Base-by-base conservation (phyloP, 2,113 vertebrate genomes). In the Solea senegalensis region DNA sequence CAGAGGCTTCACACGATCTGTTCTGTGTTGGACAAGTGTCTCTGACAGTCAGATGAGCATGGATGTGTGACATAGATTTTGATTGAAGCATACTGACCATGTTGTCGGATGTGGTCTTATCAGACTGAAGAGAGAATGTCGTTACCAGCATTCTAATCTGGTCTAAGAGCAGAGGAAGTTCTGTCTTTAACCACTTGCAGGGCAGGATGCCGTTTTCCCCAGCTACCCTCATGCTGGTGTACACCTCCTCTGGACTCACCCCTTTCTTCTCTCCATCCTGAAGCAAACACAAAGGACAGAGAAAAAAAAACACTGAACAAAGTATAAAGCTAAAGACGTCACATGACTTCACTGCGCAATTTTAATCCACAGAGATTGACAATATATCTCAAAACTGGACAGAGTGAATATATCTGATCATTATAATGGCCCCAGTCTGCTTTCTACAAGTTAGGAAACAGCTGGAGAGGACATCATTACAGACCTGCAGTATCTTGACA, bases 131-230 rank as follows among this genome's bases (percentile, higher is more conserved):
- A 1, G 83, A 73, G 1, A 51, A 82, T 0, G 54, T 86, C n/a
- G 71, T 90, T n/a, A 93, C 95, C 72, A 93, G 34, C 44, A 91
- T 92, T 5, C 93, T 89, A 83, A 97, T 92, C 74, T 94, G 93
- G 63, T 96, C 95, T 14, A 97, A 81, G 49, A 95, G 90, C 3
- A 91, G 91, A 45, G 95, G 94, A 7, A 97, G 92, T 79, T 96
- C 95, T 0, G 92, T 87, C 68, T 86, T 92, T 55, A 97, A 67
- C 96, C 96, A 97, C 56, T 91, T 91, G 57, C 92, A 90, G 3
- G 95, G 94, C 7, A 90, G 74, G 44, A 84, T 81, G 45, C 79
- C 90, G 50, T 90, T 88, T 0, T 93, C 90, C 6, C 94, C 90
- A 0, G 95, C 93, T 14, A 95, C 93, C 15, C 78, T 90, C 48